Conservation (phyloP, 2,888 invertebrate species). For the Neria commutata region DNA sequence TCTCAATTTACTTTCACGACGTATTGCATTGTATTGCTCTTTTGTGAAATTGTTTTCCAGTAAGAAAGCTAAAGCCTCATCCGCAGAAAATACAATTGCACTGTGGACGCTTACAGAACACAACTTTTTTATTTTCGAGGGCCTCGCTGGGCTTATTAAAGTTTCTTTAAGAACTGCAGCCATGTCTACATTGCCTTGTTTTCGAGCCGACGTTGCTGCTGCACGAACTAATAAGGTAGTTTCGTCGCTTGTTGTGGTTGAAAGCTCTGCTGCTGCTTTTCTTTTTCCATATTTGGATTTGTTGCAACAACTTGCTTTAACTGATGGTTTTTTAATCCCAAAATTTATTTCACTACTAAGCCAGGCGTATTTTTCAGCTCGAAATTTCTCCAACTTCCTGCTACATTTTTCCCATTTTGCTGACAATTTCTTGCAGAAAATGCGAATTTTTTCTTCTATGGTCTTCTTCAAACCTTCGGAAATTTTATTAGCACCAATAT, state of each 20-base stretch:
- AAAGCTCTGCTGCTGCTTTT: not conserved
- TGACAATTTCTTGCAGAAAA: constrained; percentile 4
- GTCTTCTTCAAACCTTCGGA: no score
- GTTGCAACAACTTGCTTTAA: no score
- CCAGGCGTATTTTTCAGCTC: not conserved
- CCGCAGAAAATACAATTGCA: no score
- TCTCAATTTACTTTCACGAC: constrained; percentile 6
- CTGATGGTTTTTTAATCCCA: no score
- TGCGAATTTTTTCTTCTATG: not conserved
- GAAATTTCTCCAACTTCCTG: constrained; percentile 1
- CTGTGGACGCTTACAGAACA: no score
- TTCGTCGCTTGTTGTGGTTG: no score
- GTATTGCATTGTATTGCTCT: constrained; percentile 10
- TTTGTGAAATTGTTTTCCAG: no score
- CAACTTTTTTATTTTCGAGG: constrained; percentile 10
- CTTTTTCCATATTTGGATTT: not conserved
- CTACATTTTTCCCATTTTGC: not conserved
- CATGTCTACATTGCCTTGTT: constrained; percentile 3
- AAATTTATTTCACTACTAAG: no score
- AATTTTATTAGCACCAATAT: no score
- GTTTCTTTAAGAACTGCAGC: not conserved
- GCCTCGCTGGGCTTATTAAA: constrained; percentile 10
- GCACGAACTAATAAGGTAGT: no score
- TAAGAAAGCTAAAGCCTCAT: not conserved
- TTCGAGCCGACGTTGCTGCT: constrained; percentile 11